Conservation (phyloP, 2,888 invertebrate genomes). For the Papilio elwesi region DNA sequence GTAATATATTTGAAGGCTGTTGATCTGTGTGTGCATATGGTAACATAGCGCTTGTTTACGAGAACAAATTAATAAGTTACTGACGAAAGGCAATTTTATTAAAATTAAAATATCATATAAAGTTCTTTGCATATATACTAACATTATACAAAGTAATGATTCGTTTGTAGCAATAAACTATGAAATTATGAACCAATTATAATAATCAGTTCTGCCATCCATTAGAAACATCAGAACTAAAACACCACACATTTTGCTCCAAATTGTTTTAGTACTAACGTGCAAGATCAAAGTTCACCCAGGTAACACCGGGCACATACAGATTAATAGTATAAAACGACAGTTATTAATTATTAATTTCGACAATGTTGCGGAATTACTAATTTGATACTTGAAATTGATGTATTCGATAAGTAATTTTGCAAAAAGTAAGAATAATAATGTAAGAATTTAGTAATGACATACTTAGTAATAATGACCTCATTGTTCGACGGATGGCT, state of each 20-base stretch:
- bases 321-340: background rate
- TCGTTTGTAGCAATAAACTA: too few relatives aligned
- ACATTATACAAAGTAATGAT: too few relatives aligned
- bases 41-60: background rate
- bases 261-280: too few relatives aligned
- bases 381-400: background rate
- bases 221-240: too few relatives aligned
- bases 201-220: too few relatives aligned
- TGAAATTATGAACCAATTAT: too few relatives aligned
- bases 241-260: too few relatives aligned
- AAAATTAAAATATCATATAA: background rate
- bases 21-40: conserved; percentile 3
- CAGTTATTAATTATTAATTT: background rate
- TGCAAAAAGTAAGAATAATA: background rate
- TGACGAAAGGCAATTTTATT: background rate
- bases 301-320: background rate
- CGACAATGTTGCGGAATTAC: background rate
- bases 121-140: too few relatives aligned
- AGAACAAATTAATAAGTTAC: background rate
- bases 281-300: background rate
- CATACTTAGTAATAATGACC: background rate
- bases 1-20: conserved; percentile 27
- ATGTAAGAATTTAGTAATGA: background rate
- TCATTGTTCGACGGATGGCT: background rate
- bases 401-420: background rate